A percentile compares a stretch with the other conserved stretches of the same genome.
phyloP scores from a whole-genome alignment of 2,888 invertebrate species.

The Timema cristinae region DNA sequence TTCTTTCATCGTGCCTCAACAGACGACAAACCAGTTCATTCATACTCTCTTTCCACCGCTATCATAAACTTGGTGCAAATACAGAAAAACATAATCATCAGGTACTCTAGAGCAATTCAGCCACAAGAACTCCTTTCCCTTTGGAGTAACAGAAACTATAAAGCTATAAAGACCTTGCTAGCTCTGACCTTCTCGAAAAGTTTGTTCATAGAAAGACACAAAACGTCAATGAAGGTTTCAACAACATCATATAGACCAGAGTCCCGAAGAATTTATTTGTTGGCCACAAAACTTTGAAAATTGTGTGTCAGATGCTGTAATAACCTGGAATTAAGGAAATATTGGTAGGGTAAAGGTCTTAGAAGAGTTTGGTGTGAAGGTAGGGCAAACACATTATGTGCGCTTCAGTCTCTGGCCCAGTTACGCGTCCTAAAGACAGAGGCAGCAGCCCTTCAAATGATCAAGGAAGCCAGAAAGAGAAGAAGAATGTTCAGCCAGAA shows the following conservation, averaged over 20 bases:
- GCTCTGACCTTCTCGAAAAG: constrained; percentile 22
- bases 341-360: background rate
- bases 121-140: constrained; percentile 21
- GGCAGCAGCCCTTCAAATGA: background rate
- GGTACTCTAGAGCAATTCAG: constrained; percentile 4
- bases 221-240: constrained; percentile 30
- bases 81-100: constrained; percentile 5
- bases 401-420: background rate
- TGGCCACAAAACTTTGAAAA: background rate
- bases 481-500: background rate
- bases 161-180: constrained; percentile 24
- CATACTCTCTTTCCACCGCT: constrained; percentile 22
- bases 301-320: constrained; percentile 22
- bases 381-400: background rate
- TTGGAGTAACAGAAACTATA: constrained; percentile 22
- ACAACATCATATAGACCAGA: constrained; percentile 22
- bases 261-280: constrained; percentile 18
- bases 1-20: constrained; percentile 22
- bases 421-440: background rate
- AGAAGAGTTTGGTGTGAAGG: background rate
- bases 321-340: constrained; percentile 23
- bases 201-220: constrained; percentile 27
- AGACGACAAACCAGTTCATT: constrained; percentile 23
- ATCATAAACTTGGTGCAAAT: constrained; percentile 25
- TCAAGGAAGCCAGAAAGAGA: constrained; percentile 3